phyloP scores from a whole-genome alignment of 2,797 vertebrate genomes.

The Pampus argenteus region DNA sequence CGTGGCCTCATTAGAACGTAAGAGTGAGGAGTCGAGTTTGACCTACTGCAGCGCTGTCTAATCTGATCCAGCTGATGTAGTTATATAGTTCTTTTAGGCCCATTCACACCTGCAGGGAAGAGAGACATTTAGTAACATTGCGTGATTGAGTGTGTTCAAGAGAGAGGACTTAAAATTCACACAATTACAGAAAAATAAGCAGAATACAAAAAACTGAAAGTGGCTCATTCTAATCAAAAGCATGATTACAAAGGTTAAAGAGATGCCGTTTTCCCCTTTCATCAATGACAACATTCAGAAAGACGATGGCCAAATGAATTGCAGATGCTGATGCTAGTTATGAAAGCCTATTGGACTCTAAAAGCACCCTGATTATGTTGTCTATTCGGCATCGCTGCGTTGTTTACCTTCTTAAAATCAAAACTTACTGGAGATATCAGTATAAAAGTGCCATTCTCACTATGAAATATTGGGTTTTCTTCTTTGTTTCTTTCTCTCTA shows the following conservation, averaged over 20 bases:
- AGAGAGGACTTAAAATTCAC: slow-evolving; percentile 10
- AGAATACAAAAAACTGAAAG: slow-evolving; percentile 1
- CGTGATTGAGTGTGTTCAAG: slow-evolving; percentile 1
- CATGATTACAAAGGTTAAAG: slow-evolving; percentile 24
- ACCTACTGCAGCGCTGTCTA: slow-evolving; percentile 52
- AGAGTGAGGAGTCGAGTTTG: slow-evolving; percentile 46
- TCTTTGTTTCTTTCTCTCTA: neutral
- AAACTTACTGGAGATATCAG: slow-evolving; percentile 36
- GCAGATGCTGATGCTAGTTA: slow-evolving; percentile 29
- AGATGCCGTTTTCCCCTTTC: neutral
- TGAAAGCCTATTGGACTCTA: slow-evolving; percentile 20
- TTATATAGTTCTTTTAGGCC: slow-evolving; percentile 40
- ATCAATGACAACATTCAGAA: slow-evolving; percentile 24
- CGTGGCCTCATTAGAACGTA: slow-evolving; percentile 73
- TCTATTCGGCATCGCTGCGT: slow-evolving; percentile 25
- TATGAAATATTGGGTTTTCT: slow-evolving; percentile 4
- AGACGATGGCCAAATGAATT: slow-evolving; percentile 27
- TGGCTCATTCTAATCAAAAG: slow-evolving; percentile 16
- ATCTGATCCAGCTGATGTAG: slow-evolving; percentile 48
- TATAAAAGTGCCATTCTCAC: slow-evolving; percentile 6
- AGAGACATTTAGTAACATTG: slow-evolving; percentile 3
- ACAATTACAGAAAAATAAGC: neutral
- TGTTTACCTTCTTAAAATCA: slow-evolving; percentile 54
- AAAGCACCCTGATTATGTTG: slow-evolving; percentile 32
- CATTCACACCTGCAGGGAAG: slow-evolving; percentile 69